phyloP scores from a whole-genome alignment of 2,888 invertebrate genomes.

The Thecophora atra region DNA sequence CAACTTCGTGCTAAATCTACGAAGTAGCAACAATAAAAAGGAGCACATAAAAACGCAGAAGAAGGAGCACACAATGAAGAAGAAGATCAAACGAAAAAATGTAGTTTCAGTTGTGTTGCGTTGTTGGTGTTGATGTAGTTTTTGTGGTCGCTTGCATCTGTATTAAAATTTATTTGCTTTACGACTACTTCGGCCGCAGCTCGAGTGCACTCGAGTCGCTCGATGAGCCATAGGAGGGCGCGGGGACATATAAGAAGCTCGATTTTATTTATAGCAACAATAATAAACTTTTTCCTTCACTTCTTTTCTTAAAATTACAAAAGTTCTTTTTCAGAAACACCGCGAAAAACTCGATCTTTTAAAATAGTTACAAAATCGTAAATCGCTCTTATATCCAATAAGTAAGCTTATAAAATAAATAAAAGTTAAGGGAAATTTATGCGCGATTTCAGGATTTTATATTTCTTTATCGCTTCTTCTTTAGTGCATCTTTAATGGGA shows the following conservation, averaged over 20 bases:
- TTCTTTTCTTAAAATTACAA: background rate
- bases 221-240: background rate
- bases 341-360: background rate
- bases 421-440: no score
- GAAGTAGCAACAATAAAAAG: no score
- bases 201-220: background rate
- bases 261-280: slow-evolving; percentile 3
- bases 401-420: no score
- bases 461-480: background rate
- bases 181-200: background rate
- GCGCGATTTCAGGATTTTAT: background rate
- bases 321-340: background rate
- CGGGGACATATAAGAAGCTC: background rate
- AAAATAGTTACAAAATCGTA: background rate
- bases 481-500: background rate
- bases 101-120: no score
- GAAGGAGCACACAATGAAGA: no score
- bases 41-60: no score
- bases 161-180: slow-evolving; percentile 1
- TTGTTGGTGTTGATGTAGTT: background rate
- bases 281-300: background rate
- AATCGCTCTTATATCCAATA: background rate
- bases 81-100: no score
- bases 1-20: background rate
- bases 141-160: background rate